A percentile compares a stretch with the other conserved stretches of the same genome.
Conservation (phyloP, 2,888 invertebrate species). For the Sphinx pinastri region DNA sequence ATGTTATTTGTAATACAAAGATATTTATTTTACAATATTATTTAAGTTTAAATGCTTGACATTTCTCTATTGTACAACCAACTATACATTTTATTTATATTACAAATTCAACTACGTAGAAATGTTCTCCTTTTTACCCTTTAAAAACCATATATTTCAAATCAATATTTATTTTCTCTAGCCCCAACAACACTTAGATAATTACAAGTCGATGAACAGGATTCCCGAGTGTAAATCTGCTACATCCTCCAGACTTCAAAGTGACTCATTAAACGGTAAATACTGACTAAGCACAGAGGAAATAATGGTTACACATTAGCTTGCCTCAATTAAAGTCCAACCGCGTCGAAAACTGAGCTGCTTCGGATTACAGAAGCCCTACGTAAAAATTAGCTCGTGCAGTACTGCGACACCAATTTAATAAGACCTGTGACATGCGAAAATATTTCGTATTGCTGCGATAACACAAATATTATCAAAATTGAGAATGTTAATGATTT, state of each 20-base stretch:
- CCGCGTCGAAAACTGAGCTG: conserved; percentile 46
- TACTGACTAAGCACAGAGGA: conserved; percentile 39
- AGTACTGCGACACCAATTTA: not conserved
- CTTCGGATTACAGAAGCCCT: conserved; percentile 45
- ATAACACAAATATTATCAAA: not conserved
- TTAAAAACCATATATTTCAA: not conserved
- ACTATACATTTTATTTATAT: too few relatives aligned
- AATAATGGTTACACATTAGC: conserved; percentile 55
- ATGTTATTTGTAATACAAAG: too few relatives aligned
- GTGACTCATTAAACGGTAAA: conserved; percentile 46
- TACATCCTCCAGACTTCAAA: conserved; percentile 45
- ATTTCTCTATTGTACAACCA: too few relatives aligned
- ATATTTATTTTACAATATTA: not conserved
- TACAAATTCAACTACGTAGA: too few relatives aligned
- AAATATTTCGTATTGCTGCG: not conserved
- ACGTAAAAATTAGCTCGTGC: conserved; percentile 30
- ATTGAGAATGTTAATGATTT: not conserved
- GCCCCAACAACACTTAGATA: conserved; percentile 22
- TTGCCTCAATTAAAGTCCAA: conserved; percentile 51
- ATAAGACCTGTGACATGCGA: not conserved
- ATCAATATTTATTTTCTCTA: not conserved
- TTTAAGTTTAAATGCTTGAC: too few relatives aligned
- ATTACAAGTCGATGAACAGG: conserved; percentile 47
- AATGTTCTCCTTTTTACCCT: too few relatives aligned
- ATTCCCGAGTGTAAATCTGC: conserved; percentile 37